Evolutionary conservation across 2,797 vertebrate genomes (phyloP).

Genomic region (Alectoris magna): DNA sequence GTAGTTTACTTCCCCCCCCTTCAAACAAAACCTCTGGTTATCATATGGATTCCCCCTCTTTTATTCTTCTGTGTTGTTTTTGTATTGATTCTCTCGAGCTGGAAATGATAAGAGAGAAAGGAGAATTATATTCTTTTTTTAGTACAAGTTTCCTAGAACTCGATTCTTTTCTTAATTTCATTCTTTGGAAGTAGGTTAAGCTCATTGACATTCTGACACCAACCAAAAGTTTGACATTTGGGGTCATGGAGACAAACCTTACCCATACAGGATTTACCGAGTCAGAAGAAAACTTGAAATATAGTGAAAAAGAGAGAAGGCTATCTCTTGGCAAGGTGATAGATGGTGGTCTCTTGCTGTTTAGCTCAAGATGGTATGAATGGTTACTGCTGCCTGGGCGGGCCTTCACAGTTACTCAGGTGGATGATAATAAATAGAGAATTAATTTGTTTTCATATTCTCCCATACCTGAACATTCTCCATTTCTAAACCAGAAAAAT

Average conservation of each 20-base stretch:
- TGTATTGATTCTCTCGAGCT: neutral
- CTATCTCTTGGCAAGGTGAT: neutral
- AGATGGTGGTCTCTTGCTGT: neutral
- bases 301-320: neutral
- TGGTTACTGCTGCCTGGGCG: neutral
- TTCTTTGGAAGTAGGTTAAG: neutral
- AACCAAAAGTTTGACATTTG: neutral
- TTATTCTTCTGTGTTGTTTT: neutral
- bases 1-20: fast-evolving
- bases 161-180: neutral
- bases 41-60: neutral
- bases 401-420: neutral
- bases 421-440: neutral
- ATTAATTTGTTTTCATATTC: fast-evolving
- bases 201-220: neutral
- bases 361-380: neutral
- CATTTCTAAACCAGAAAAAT: neutral
- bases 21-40: neutral
- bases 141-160: neutral
- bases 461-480: neutral
- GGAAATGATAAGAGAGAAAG: neutral
- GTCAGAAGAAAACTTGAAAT: neutral
- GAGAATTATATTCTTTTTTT: neutral
- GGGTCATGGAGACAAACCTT: neutral
- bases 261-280: neutral